A percentile compares a stretch with the other conserved stretches of the same genome.
phyloP scores from a whole-genome alignment of 2,797 vertebrate genomes.

The Ctenopoma kingsleyae region DNA sequence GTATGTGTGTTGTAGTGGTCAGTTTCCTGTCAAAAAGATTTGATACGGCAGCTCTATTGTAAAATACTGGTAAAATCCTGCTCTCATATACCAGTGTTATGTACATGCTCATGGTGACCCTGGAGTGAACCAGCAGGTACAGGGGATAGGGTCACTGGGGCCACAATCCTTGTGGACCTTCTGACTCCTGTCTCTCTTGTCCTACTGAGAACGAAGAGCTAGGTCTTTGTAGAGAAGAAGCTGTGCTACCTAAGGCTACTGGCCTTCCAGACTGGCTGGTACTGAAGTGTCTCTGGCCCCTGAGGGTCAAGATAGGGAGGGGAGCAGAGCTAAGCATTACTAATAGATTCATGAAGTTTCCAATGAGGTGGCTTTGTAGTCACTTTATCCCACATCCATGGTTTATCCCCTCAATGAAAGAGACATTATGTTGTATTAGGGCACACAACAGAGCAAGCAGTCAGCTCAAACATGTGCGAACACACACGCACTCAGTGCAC shows the following conservation, averaged over 20 bases:
- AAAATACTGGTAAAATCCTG: not conserved
- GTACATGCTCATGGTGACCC: conserved; percentile 62
- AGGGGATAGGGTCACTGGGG: conserved; percentile 47
- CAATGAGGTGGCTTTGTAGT: conserved; percentile 81
- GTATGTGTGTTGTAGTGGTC: not conserved
- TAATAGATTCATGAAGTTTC: conserved; percentile 84
- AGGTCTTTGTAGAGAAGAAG: conserved; percentile 68
- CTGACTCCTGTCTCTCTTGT: conserved; percentile 52
- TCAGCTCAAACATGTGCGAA: not conserved
- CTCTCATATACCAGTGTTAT: conserved; percentile 7
- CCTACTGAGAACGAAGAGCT: conserved; percentile 69
- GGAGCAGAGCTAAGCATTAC: conserved; percentile 63
- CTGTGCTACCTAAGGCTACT: conserved; percentile 70
- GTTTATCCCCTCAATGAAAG: conserved; percentile 81
- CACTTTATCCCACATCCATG: conserved; percentile 70
- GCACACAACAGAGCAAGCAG: conserved; percentile 29
- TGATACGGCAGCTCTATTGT: not conserved
- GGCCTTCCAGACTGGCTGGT: conserved; percentile 45
- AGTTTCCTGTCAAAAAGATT: not conserved
- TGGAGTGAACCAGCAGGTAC: conserved; percentile 79
- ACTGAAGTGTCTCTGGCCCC: conserved; percentile 56
- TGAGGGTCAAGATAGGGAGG: conserved; percentile 55
- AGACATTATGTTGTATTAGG: conserved; percentile 76
- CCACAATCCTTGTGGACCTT: conserved; percentile 58
- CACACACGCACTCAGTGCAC: not conserved